These are phyloP conservation scores for Cryptoblepharus egeriae DNA, from an alignment of 2,797 vertebrate species.

Conservation along the genomic window DNA sequence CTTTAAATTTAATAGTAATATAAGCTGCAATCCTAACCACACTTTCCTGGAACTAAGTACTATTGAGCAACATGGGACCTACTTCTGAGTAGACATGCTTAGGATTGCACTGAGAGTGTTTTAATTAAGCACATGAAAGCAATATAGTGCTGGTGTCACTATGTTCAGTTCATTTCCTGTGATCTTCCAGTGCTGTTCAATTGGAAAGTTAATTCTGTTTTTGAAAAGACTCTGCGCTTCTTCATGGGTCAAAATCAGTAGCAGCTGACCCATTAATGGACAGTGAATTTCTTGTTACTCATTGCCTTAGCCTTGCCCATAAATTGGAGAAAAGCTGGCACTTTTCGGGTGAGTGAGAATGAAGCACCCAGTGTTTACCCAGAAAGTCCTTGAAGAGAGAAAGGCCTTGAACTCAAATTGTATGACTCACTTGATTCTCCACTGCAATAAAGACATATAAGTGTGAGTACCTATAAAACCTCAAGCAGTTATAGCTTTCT, in stretches of 20 bases:
- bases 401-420: conserved; percentile 78
- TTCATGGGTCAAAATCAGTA: background rate
- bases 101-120: too few relatives aligned
- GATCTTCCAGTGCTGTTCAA: background rate
- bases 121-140: too few relatives aligned
- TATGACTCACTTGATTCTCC: conserved; percentile 59
- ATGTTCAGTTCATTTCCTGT: background rate
- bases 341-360: conserved; percentile 41
- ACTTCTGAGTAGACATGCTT: too few relatives aligned
- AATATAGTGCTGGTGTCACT: too few relatives aligned
- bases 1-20: too few relatives aligned
- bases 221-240: background rate
- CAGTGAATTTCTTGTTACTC: conserved; percentile 64
- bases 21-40: too few relatives aligned
- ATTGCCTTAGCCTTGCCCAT: conserved; percentile 61
- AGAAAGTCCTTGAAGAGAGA: conserved; percentile 67
- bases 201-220: too few relatives aligned
- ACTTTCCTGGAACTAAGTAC: too few relatives aligned
- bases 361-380: conserved; percentile 59
- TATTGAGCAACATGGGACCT: too few relatives aligned
- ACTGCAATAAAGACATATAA: conserved; percentile 73
- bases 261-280: conserved; percentile 28
- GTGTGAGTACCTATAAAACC: conserved; percentile 73
- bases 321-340: conserved; percentile 50
- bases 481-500: conserved; percentile 29